These are phyloP conservation scores for Hemistola chrysoprasaria DNA, from an alignment of 2,888 invertebrate species.

Conservation along the genomic window DNA sequence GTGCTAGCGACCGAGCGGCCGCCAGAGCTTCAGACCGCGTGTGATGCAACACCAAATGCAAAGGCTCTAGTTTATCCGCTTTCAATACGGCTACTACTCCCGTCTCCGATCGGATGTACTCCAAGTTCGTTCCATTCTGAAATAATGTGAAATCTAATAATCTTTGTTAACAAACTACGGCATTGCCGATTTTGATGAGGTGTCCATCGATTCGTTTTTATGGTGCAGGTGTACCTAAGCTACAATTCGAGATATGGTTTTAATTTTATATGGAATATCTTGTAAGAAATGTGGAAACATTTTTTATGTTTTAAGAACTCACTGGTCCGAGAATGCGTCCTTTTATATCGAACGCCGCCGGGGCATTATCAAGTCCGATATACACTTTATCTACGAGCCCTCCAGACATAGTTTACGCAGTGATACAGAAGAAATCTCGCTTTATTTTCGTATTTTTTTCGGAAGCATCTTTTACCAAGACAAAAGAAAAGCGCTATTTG, in stretches of 20 bases:
- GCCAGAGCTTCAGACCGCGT: conserved; percentile 85
- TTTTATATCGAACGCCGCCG: conserved; percentile 88
- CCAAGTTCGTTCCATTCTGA: conserved; percentile 86
- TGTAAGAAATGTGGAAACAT: conserved; percentile 12
- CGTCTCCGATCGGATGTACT: conserved; percentile 90
- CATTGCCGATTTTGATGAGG: too few species aligned
- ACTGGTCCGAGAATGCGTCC: conserved; percentile 87
- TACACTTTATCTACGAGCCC: conserved; percentile 86
- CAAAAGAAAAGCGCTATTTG: too few species aligned
- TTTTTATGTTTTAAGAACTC: conserved; percentile 37
- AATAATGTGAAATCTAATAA: too few species aligned
- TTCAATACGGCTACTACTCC: conserved; percentile 89
- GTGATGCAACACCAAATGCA: conserved; percentile 90
- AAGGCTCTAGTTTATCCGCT: conserved; percentile 86
- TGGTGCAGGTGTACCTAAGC: too few species aligned
- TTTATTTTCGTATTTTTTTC: conserved; percentile 39
- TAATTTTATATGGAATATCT: too few species aligned
- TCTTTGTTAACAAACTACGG: too few species aligned
- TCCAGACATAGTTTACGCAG: conserved; percentile 63
- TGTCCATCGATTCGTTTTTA: too few species aligned
- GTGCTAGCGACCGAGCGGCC: conserved; percentile 87
- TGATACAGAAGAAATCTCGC: conserved; percentile 30
- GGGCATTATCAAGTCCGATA: conserved; percentile 89
- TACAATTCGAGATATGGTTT: too few species aligned
- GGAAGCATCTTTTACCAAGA: conserved; percentile 60